Percentiles rank a stretch among this genome's conserved stretches.
phyloP scores from a whole-genome alignment of 2,113 vertebrate species.

The Labeo catla region DNA sequence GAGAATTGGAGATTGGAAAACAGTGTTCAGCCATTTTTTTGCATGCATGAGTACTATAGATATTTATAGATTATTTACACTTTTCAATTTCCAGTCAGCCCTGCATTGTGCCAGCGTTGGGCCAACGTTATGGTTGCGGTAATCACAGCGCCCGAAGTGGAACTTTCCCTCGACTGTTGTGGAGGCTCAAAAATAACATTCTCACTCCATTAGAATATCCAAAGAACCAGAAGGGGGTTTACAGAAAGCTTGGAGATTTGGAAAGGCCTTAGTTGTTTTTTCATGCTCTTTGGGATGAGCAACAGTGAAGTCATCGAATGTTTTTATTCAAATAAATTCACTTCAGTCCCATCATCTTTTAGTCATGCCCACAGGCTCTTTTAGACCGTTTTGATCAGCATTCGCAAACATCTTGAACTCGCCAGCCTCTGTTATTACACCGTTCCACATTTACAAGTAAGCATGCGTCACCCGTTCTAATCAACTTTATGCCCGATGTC shows the following conservation, averaged over 20 bases:
- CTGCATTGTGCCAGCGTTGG: slow-evolving; percentile 60
- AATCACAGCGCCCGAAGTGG: slow-evolving; percentile 61
- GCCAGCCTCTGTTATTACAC: slow-evolving; percentile 18
- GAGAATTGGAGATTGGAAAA: slow-evolving; percentile 62
- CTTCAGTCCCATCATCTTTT: slow-evolving; percentile 18
- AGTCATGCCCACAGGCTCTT: slow-evolving; percentile 11
- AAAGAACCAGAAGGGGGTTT: slow-evolving; percentile 50
- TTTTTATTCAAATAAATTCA: not conserved
- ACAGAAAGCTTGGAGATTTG: slow-evolving; percentile 56
- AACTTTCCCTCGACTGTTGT: slow-evolving; percentile 71
- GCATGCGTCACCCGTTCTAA: slow-evolving; percentile 14
- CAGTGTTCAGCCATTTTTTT: slow-evolving; percentile 56
- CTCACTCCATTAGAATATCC: slow-evolving; percentile 22
- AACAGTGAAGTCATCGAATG: not conserved
- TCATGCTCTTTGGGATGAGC: not conserved
- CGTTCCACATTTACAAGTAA: slow-evolving; percentile 10
- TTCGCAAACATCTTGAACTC: slow-evolving; percentile 14
- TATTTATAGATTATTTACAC: slow-evolving; percentile 66
- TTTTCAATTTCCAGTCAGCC: slow-evolving; percentile 64
- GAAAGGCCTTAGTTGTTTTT: slow-evolving; percentile 57
- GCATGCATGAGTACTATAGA: slow-evolving; percentile 58
- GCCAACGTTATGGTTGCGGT: slow-evolving; percentile 58
- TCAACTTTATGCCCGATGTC: slow-evolving; percentile 7
- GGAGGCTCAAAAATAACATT: slow-evolving; percentile 52
- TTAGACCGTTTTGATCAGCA: not conserved